Evolutionary conservation across 2,113 vertebrate species (phyloP).

Genomic region (Prunella himalayana): DNA sequence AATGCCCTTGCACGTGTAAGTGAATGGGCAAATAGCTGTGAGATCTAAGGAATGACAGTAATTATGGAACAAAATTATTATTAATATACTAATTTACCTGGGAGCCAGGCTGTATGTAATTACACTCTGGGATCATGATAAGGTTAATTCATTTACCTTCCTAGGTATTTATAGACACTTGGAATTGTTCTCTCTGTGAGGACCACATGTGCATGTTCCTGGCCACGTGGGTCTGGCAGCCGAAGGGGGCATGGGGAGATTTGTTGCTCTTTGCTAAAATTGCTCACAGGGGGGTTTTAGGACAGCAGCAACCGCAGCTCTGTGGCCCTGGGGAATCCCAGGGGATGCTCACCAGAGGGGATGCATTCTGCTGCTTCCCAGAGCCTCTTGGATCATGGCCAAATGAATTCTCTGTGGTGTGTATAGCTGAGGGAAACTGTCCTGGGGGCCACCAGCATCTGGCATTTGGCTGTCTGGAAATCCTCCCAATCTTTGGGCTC

Average conservation of each 20-base stretch:
- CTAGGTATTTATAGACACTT: background rate
- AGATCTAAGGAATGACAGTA: conserved; percentile 24
- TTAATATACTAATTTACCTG: conserved; percentile 61
- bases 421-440: background rate
- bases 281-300: background rate
- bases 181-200: background rate
- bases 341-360: background rate
- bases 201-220: background rate
- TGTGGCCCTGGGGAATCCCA: background rate
- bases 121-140: conserved; percentile 31
- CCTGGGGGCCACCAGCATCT: accelerated
- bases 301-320: accelerated
- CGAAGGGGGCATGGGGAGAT: accelerated
- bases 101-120: conserved; percentile 44
- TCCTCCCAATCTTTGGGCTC: accelerated
- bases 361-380: background rate
- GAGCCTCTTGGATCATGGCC: background rate
- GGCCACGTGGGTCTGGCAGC: accelerated
- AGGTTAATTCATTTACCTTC: conserved; percentile 61
- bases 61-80: conserved; percentile 52
- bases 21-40: background rate
- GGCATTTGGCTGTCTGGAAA: background rate
- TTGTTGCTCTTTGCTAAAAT: background rate
- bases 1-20: background rate
- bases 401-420: accelerated